These are phyloP conservation scores for Kuschelorhynchus macadamiae DNA, from an alignment of 2,888 invertebrate species.

Conservation along the genomic window DNA sequence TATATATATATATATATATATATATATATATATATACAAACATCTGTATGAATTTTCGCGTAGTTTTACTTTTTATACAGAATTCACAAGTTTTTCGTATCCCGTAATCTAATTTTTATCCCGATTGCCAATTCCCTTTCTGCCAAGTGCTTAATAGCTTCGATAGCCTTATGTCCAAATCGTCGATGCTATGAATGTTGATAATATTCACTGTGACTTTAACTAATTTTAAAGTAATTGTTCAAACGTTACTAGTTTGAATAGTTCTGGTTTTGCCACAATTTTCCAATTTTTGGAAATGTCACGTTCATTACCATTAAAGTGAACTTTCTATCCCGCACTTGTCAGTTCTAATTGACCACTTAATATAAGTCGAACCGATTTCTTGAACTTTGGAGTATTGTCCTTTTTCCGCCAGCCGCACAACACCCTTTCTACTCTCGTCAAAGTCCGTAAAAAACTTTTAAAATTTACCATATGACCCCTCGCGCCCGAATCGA, in stretches of 20 bases:
- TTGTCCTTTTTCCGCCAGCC: neutral
- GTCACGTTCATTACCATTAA: neutral
- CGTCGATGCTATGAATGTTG: constrained; percentile 7
- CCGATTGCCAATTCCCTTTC: no score
- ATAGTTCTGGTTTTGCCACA: neutral
- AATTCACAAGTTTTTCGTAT: no score
- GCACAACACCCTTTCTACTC: neutral
- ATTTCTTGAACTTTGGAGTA: neutral
- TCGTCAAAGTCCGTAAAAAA: neutral
- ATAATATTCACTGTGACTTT: neutral
- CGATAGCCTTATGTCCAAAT: neutral
- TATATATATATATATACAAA: no score
- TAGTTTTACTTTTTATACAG: neutral
- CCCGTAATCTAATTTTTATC: no score
- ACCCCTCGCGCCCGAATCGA: no score
- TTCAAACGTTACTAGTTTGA: neutral
- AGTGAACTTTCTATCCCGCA: constrained; percentile 2
- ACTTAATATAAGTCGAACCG: neutral
- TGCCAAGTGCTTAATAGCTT: constrained; percentile 2
- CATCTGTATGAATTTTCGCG: neutral
- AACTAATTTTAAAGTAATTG: neutral
- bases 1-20: no score
- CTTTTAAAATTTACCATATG: no score
- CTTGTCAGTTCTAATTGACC: neutral
- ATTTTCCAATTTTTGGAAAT: no score